These are phyloP conservation scores for Sialis lutaria DNA, from an alignment of 2,888 invertebrate species.

Conservation along the genomic window DNA sequence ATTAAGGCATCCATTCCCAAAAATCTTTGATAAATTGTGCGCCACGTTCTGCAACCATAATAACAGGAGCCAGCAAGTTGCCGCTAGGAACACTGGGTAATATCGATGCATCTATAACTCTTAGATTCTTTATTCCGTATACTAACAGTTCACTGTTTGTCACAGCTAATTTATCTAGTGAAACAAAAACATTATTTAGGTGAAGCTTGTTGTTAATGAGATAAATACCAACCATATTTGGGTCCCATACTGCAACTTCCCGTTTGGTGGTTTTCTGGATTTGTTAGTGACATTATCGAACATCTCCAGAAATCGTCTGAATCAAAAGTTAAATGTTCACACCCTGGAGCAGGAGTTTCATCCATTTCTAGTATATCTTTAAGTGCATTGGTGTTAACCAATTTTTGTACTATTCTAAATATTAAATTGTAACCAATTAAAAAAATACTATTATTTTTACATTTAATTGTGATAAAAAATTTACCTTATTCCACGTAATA, in stretches of 20 bases:
- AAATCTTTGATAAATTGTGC: conserved; percentile 12
- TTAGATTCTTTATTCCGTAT: conserved; percentile 8
- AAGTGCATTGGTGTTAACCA: conserved; percentile 5
- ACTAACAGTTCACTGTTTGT: conserved; percentile 7
- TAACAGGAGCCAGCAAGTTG: conserved; percentile 28
- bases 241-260: conserved; percentile 8
- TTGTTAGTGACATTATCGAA: conserved; percentile 5
- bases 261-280: conserved; percentile 8
- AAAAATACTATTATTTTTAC: not conserved
- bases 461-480: not conserved
- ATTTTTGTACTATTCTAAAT: conserved; percentile 4
- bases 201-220: too few relatives aligned
- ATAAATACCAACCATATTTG: conserved; percentile 1
- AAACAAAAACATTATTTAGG: too few relatives aligned
- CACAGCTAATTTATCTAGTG: conserved; percentile 4
- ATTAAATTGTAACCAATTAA: not conserved
- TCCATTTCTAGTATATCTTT: conserved; percentile 6
- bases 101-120: conserved; percentile 20
- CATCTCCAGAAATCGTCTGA: conserved; percentile 7
- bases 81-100: conserved; percentile 29
- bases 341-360: conserved; percentile 4
- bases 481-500: conserved; percentile 7
- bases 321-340: conserved; percentile 2
- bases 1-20: conserved; percentile 1
- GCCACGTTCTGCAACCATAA: conserved; percentile 31